Evolutionary conservation across 2,113 vertebrate species (phyloP), one percentile per base, ranked within the genome.

Genomic region (Emydocephalus ijimae): DNA sequence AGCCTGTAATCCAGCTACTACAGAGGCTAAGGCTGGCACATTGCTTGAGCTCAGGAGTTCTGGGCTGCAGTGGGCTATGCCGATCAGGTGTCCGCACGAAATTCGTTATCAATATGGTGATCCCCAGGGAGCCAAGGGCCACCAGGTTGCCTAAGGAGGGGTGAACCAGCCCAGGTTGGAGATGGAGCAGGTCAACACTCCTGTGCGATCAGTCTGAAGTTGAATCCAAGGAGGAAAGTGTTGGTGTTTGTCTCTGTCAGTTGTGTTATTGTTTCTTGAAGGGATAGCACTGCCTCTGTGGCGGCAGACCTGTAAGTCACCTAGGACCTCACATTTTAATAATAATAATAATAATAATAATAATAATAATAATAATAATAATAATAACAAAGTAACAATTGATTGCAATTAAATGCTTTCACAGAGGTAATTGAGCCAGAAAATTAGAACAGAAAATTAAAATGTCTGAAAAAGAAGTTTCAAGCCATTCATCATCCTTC

Each of bases 171-270:
- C 54, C 55, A 56, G 20, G 55, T 21, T 0, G 5, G 56, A 21
- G 56, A 57, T 0, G 15, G 56, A 57, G 20, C 5, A 57, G 56
- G 20, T 97, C 97, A 97, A 97, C 97, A 95, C 97, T 97, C 97
- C 96, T 96, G 97, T 96, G 96, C 97, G 45, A 45, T 45, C 69
- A 39, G 69, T 34, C n/a, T 81, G 64, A 74, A 34, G n/a, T 74
- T 74, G 64, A 69, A 34, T 34, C 64, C 64, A 34, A 34, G 26
- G 26, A 64, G 29, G 29, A 14, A 14, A 14, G 11, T n/a, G n/a
- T 74, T 18, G 64, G 7, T 74, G 5, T n/a, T 74, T 74, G n/a
- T 34, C 39, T 39, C 39, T 39, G 15, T 8, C 34, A 81, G n/a
- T 8, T 39, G n/a, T 20, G n/a, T 7, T 34, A 29, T 69, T 69